A percentile compares a stretch with the other conserved stretches of the same genome.
Conservation (phyloP, 2,888 invertebrate species). For the Nymphalis polychloros region DNA sequence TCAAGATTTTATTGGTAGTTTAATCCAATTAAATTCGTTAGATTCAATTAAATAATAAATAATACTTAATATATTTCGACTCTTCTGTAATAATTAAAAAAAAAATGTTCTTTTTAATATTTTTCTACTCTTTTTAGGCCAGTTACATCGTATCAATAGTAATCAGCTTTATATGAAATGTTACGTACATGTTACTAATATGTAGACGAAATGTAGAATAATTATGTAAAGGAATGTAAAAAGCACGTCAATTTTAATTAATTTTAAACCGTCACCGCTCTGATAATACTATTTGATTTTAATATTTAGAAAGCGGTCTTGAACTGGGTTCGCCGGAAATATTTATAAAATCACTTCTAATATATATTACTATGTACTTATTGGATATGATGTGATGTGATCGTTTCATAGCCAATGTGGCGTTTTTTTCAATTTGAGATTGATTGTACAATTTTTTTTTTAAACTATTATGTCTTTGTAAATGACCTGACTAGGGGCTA, state of each 20-base stretch:
- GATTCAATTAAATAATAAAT: too few relatives aligned
- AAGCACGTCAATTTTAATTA: constrained; percentile 17
- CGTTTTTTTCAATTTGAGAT: background rate
- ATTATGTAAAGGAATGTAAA: background rate
- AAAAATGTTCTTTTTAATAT: too few relatives aligned
- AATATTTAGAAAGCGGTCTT: constrained; percentile 37
- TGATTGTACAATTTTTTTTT: background rate
- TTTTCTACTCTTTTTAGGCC: too few relatives aligned
- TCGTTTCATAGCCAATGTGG: background rate
- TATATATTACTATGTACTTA: background rate
- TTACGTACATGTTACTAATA: background rate
- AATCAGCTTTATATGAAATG: background rate
- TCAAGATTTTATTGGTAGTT: too few relatives aligned
- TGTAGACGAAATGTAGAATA: too few relatives aligned
- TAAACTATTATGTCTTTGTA: too few relatives aligned
- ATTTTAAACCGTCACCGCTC: constrained; percentile 26
- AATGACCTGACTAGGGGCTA: too few relatives aligned
- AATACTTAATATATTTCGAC: too few relatives aligned
- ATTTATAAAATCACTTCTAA: constrained; percentile 7
- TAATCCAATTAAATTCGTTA: too few relatives aligned
- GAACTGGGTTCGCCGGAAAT: constrained; percentile 22
- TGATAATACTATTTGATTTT: constrained; percentile 31
- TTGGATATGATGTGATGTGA: constrained; percentile 1
- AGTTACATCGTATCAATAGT: too few relatives aligned
- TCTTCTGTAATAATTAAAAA: too few relatives aligned